Conservation (phyloP, 2,113 vertebrate genomes). For the Eudyptes chrysolophus region DNA sequence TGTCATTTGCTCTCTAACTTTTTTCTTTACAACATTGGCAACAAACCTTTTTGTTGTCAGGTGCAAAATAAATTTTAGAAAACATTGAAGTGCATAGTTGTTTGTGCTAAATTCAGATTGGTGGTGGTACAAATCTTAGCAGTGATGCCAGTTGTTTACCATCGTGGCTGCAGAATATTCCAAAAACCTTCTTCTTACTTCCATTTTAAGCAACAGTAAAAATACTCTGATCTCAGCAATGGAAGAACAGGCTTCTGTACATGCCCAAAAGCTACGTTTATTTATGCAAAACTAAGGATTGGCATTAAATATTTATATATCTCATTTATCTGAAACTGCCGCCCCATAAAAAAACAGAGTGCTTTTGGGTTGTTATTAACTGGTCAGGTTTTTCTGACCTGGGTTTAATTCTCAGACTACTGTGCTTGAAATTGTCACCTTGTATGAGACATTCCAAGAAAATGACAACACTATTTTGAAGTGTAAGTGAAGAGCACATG, state of each 20-base stretch:
- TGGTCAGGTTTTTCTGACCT: constrained; percentile 13
- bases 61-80: background rate
- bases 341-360: background rate
- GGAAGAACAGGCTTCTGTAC: background rate
- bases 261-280: background rate
- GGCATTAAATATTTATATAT: background rate
- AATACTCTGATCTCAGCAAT: background rate
- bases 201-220: background rate
- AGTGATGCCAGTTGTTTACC: background rate
- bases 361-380: background rate
- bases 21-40: background rate
- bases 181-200: background rate
- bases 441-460: constrained; percentile 17
- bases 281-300: background rate
- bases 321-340: background rate
- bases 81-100: background rate
- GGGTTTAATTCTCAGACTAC: background rate
- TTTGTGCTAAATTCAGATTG: background rate
- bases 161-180: background rate
- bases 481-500: background rate
- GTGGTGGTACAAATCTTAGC: background rate
- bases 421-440: constrained; percentile 2
- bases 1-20: background rate
- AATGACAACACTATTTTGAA: background rate
- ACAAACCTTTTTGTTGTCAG: background rate